Conservation (phyloP, 2,888 invertebrate genomes). For the Timema podura region DNA sequence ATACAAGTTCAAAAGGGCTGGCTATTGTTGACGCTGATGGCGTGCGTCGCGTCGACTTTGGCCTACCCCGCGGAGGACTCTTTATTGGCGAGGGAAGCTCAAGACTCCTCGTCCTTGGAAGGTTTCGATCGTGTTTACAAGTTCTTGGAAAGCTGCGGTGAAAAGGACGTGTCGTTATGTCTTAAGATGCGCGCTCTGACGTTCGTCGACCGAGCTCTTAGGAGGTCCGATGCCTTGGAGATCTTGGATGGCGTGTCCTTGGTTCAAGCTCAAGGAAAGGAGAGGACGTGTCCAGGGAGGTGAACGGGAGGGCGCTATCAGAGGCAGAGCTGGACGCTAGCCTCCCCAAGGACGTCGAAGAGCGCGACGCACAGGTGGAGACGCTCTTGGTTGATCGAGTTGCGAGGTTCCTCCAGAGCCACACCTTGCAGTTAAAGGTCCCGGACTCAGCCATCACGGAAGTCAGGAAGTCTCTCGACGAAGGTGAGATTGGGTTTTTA, state of each 20-base stretch:
- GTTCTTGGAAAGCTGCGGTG: constrained; percentile 67
- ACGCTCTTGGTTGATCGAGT: constrained; percentile 70
- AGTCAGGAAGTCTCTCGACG: constrained; percentile 73
- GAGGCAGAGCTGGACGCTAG: constrained; percentile 47
- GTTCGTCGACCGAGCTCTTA: constrained; percentile 60
- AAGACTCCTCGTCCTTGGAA: constrained; percentile 46
- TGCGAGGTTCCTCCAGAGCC: constrained; percentile 69
- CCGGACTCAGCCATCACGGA: constrained; percentile 69
- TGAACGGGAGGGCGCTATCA: constrained; percentile 39
- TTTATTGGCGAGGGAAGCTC: constrained; percentile 29
- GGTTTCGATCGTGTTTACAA: constrained; percentile 60
- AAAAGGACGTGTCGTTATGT: constrained; percentile 64
- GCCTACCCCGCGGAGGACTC: constrained; percentile 42
- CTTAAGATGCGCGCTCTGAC: constrained; percentile 70
- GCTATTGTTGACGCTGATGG: constrained; percentile 36
- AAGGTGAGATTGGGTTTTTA: too few species aligned
- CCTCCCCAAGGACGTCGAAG: constrained; percentile 58
- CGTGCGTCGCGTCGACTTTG: constrained; percentile 44
- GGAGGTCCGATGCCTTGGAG: constrained; percentile 52
- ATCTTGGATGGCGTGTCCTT: constrained; percentile 59
- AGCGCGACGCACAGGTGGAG: constrained; percentile 66
- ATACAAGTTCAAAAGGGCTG: neutral
- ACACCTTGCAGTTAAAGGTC: constrained; percentile 75
- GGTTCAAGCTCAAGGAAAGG: too few species aligned
- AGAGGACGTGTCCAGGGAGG: constrained; percentile 42